Base-by-base conservation (phyloP, 2,888 invertebrate genomes). In the Epinotia nisella region DNA sequence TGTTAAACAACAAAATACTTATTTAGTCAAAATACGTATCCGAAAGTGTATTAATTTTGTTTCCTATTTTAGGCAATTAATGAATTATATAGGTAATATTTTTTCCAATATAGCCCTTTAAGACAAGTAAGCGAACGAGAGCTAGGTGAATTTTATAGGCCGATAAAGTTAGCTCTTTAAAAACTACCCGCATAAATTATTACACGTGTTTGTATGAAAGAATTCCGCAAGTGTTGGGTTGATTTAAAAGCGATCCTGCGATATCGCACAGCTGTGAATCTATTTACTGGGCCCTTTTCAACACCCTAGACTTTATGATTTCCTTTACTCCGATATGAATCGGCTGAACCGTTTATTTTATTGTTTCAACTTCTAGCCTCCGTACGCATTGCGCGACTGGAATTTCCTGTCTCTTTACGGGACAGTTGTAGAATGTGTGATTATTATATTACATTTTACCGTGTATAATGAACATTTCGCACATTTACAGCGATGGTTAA, bases 221-320 rank as follows among this genome's bases (percentile, higher is more conserved):
- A 62, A 64, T 17, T 68, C 29, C 24, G 29, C 62, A 61, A 62
- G 67, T 55, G 66, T 58, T 21, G 21, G 13, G 56, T 68, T 67
- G 60, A 71, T 67, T 29, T 45, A 72, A 67, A 72, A 11, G 19
- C 49, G 67, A 72, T 67, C 59, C 61, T 67, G 61, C 61, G 67
- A 72, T 72, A 68, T 61, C 24, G 21, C 24, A 66, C 60, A 61
- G 59, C 59, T 71, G 71, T 21, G 66, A 71, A 67, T 61, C 72
- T 72, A 72, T 72, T 71, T 61, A 61, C 72, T 17, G 67, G 24
- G 67, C 67, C 61, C 72, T 62, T 67, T 61, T 55, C 67, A 62
- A 72, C 66, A 61, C 66, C 49, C 72, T 68, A 62, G 72, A 62
- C 56, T 68, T 72, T 72, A 72, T 72, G 72, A 72, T 72, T 68